Base-by-base conservation (phyloP, 2,113 vertebrate species). In the Bufo bufo region DNA sequence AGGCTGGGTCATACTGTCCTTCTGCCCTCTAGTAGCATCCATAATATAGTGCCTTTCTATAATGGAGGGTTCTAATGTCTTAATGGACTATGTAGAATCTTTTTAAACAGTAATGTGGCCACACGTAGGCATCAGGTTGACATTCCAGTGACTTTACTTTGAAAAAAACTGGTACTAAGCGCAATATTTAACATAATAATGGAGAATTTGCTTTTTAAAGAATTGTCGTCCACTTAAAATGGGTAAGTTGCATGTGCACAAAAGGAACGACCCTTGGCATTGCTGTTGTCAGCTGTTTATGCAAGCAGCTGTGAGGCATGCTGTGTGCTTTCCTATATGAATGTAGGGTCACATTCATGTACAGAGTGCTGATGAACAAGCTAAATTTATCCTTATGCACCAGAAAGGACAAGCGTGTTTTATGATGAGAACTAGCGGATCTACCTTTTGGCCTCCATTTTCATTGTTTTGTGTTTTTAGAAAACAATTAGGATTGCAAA, bases 401-500 rank as follows among this genome's bases (percentile, higher is more conserved):
- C 89, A 91, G 81, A 90, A 88, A 92, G 77, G 85, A 50, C 81
- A 33, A 83, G 50, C 90, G 89, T 89, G 77, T 90, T 85, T 75
- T 89, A 89, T 89, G 85, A 84, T 90, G 71, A 47, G 63, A 75
- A 89, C 90, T 89, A 90, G 87, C 84, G 90, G 87, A 77, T 90
- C 92, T 90, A 92, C 83, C 90, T 56, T 85, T 89, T 50, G 88
- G 82, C 77, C 88, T 92, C 92, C 87, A 91, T 91, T 86, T 74
- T 92, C 91, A 91, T 92, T 90, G 92, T 84, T 84, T 50, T 79
- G 69, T 80, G 89, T 87, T 91, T 84, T 92, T 95, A 95, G 95
- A 96, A 92, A 94, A 95, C 92, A 94, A 94, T 91, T 92, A 91
- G 91, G 89, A 87, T 91, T 82, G 54, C 43, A 61, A 66, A 33